Conservation (phyloP, 2,113 vertebrate genomes). For the Blennius ocellaris region DNA sequence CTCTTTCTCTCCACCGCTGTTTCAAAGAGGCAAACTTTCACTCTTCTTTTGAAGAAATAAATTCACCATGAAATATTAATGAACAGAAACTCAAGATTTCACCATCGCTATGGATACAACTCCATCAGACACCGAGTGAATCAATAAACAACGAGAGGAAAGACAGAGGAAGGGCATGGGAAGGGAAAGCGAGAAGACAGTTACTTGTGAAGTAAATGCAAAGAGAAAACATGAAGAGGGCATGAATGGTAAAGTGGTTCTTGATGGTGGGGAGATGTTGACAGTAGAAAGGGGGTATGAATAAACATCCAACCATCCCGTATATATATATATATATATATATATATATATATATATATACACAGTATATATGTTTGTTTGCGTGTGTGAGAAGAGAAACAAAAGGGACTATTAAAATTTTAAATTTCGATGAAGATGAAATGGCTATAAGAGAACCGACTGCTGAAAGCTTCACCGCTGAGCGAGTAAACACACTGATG, state of each 20-base stretch:
- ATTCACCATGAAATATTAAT: conserved; percentile 75
- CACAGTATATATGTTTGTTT: background rate
- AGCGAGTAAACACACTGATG: conserved; percentile 39
- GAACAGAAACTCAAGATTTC: conserved; percentile 65
- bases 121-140: conserved; percentile 40
- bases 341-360: background rate
- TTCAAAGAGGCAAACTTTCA: conserved; percentile 38
- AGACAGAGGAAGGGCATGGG: conserved; percentile 12
- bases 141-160: conserved; percentile 44
- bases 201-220: conserved; percentile 6
- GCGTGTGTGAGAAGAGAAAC: background rate
- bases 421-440: conserved; percentile 34
- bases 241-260: conserved; percentile 13
- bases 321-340: background rate
- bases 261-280: conserved; percentile 9
- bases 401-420: conserved; percentile 28
- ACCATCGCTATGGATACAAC: conserved; percentile 64
- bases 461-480: conserved; percentile 16
- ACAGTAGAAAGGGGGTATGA: conserved; percentile 7
- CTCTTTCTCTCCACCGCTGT: background rate
- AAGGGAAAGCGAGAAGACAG: background rate
- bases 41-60: conserved; percentile 52
- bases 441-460: conserved; percentile 19
- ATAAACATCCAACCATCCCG: background rate
- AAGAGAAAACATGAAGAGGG: conserved; percentile 15